Evolutionary conservation across 2,888 invertebrate genomes (phyloP).

Genomic region (Acleris laterana): DNA sequence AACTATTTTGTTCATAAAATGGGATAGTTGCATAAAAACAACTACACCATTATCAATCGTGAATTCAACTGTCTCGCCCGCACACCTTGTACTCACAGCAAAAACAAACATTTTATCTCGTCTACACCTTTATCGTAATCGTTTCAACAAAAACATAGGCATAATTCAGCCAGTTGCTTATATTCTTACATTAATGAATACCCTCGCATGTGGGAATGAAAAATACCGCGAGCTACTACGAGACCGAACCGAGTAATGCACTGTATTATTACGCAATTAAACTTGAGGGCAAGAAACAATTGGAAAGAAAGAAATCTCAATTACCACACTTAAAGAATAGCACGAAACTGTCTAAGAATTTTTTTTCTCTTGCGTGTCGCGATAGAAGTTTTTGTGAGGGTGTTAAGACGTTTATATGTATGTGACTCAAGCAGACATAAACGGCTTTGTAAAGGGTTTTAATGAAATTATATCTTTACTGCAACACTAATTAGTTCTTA

Average conservation of each 20-base stretch:
- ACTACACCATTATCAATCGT: too few relatives aligned
- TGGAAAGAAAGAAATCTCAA: slow-evolving; percentile 4
- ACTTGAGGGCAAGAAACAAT: slow-evolving; percentile 8
- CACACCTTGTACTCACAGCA: neutral
- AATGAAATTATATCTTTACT: too few relatives aligned
- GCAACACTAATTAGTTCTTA: too few relatives aligned
- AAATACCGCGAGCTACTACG: slow-evolving; percentile 17
- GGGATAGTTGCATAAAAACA: too few relatives aligned
- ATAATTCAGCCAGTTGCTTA: slow-evolving; percentile 6
- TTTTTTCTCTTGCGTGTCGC: too few relatives aligned
- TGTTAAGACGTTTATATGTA: too few relatives aligned
- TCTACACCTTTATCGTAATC: neutral
- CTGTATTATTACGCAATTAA: slow-evolving; percentile 66
- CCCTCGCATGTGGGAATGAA: slow-evolving; percentile 33
- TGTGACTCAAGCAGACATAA: too few relatives aligned
- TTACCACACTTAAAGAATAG: neutral
- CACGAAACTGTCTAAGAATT: too few relatives aligned
- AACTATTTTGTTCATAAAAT: too few relatives aligned
- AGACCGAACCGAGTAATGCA: slow-evolving; percentile 16
- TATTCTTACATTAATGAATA: slow-evolving; percentile 25
- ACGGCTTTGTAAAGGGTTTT: too few relatives aligned
- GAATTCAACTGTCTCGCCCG: too few relatives aligned
- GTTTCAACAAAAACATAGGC: slow-evolving; percentile 9
- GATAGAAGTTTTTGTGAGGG: too few relatives aligned
- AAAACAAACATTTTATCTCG: neutral